Conservation (phyloP, 2,888 invertebrate species). For the Serrognathus titanus region DNA sequence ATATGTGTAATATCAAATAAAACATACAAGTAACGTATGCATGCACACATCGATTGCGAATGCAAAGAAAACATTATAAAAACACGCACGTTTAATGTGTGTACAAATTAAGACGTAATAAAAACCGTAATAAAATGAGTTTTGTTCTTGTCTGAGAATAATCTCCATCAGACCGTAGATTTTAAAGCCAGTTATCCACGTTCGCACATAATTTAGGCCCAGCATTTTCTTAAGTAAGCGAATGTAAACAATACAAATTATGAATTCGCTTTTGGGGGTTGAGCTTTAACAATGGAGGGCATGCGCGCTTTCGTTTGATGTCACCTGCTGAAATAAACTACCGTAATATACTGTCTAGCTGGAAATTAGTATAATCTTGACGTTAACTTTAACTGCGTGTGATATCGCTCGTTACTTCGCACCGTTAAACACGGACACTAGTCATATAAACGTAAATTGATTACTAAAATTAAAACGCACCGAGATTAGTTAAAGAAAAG, state of each 20-base stretch:
- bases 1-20: constrained; percentile 27
- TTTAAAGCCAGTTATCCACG: not conserved
- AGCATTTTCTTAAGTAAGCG: not conserved
- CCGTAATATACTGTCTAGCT: constrained; percentile 8
- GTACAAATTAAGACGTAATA: not conserved
- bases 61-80: not conserved
- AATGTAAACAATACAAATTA: constrained; percentile 5
- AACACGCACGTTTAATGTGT: not conserved
- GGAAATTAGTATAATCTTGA: constrained; percentile 26
- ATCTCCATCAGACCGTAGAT: not conserved
- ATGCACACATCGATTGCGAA: not conserved
- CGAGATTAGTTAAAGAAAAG: constrained; percentile 11
- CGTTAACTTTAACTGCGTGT: constrained; percentile 34
- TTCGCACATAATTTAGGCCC: not conserved
- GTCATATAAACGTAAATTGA: constrained; percentile 40
- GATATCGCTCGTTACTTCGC: constrained; percentile 38
- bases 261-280: constrained; percentile 2
- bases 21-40: not conserved
- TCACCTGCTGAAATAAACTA: constrained; percentile 8
- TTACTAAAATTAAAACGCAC: constrained; percentile 33
- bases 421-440: constrained; percentile 36
- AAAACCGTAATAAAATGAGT: not conserved
- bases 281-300: not conserved
- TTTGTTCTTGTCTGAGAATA: not conserved
- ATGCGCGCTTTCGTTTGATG: not conserved